Percentiles rank a stretch among this genome's conserved stretches.
Conservation (phyloP, 2,888 invertebrate species). For the Andrena praecox region DNA sequence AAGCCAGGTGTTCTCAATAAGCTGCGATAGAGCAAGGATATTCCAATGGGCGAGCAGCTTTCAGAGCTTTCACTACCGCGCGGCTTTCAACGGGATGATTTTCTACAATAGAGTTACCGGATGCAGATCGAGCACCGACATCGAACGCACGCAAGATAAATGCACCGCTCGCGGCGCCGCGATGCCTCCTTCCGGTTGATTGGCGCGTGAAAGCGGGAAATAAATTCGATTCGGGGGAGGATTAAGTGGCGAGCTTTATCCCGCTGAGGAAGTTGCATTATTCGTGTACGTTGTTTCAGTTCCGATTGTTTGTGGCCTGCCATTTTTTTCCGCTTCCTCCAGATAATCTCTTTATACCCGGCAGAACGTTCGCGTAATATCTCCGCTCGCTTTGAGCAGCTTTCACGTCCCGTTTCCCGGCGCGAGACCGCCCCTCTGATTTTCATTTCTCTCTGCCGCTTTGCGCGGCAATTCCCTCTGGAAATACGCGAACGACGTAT, state of each 20-base stretch:
- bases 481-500: neutral
- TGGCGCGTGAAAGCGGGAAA: neutral
- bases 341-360: neutral
- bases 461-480: neutral
- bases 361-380: neutral
- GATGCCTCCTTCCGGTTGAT: slow-evolving; percentile 31
- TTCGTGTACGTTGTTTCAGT: neutral
- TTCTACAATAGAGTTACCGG: slow-evolving; percentile 14
- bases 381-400: neutral
- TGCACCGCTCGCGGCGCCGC: neutral
- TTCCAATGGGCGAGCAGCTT: slow-evolving; percentile 17
- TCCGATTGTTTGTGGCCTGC: neutral
- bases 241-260: neutral
- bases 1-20: slow-evolving; percentile 1
- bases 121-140: slow-evolving; percentile 10
- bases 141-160: slow-evolving; percentile 19
- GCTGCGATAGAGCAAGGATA: slow-evolving; percentile 27
- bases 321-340: neutral
- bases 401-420: neutral
- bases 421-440: neutral
- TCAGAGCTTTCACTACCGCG: slow-evolving; percentile 27
- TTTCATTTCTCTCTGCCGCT: neutral
- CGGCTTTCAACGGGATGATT: slow-evolving; percentile 20
- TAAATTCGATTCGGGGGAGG: neutral
- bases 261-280: neutral